Percentiles rank a stretch among this genome's conserved stretches.
Evolutionary conservation across 2,797 vertebrate genomes (phyloP).

Genomic region (Sciaenops ocellatus): DNA sequence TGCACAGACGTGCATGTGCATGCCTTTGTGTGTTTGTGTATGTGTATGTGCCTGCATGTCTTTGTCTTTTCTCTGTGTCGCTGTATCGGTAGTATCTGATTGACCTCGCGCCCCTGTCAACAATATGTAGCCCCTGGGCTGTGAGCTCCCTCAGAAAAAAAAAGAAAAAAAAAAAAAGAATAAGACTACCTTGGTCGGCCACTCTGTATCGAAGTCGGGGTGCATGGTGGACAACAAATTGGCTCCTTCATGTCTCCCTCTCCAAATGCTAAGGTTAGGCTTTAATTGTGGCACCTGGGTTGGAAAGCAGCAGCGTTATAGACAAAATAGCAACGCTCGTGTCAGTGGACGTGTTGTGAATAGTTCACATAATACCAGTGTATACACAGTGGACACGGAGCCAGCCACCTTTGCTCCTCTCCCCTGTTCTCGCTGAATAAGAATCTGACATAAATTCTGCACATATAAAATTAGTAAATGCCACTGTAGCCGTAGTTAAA

Average conservation of each 20-base stretch:
- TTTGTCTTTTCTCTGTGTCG: slow-evolving; percentile 28
- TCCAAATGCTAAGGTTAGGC: slow-evolving; percentile 87
- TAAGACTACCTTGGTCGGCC: slow-evolving; percentile 49
- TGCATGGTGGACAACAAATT: slow-evolving; percentile 82
- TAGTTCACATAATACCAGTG: slow-evolving; percentile 91
- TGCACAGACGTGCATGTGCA: slow-evolving; percentile 7
- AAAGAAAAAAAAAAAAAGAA: background rate
- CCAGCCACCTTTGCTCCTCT: slow-evolving; percentile 87
- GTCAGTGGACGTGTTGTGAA: slow-evolving; percentile 89
- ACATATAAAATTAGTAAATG: slow-evolving; percentile 93
- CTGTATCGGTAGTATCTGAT: slow-evolving; percentile 65
- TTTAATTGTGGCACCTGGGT: slow-evolving; percentile 88
- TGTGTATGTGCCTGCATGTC: slow-evolving; percentile 24
- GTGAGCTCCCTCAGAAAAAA: slow-evolving; percentile 26
- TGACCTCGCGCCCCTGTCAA: slow-evolving; percentile 76
- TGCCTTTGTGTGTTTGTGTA: slow-evolving; percentile 26
- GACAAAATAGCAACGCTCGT: slow-evolving; percentile 86
- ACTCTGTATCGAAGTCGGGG: slow-evolving; percentile 54
- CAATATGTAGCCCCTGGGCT: slow-evolving; percentile 65
- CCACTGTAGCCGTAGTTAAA: slow-evolving; percentile 92
- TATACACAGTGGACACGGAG: slow-evolving; percentile 88
- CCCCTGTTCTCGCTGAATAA: slow-evolving; percentile 87
- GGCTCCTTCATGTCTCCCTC: slow-evolving; percentile 75
- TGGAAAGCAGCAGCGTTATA: slow-evolving; percentile 78
- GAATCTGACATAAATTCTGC: slow-evolving; percentile 91